Percentiles rank a stretch among this genome's conserved stretches.
Conservation (phyloP, 2,797 vertebrate genomes). For the Acrossocheilus fasciatus region DNA sequence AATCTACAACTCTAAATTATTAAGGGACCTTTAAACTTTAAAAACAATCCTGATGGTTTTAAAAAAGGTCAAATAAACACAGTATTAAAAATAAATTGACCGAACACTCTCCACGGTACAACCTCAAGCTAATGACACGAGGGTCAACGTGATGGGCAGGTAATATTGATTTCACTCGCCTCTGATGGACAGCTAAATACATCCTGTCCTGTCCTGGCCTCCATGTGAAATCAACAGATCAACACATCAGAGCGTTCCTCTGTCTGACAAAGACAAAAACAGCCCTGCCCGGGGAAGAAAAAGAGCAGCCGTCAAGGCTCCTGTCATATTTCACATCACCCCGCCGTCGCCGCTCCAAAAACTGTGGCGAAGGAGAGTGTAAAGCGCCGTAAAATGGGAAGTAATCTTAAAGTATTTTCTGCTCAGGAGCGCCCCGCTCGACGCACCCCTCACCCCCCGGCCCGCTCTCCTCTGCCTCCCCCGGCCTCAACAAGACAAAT, state of each 20-base stretch:
- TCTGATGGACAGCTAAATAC: slow-evolving; percentile 39
- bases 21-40: neutral
- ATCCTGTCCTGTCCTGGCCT: neutral
- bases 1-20: neutral
- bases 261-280: slow-evolving; percentile 70
- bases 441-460: slow-evolving; percentile 59
- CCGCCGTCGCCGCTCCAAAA: slow-evolving; percentile 56
- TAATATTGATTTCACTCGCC: slow-evolving; percentile 17
- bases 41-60: neutral
- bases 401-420: slow-evolving; percentile 83
- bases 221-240: slow-evolving; percentile 50
- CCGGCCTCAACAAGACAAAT: slow-evolving; percentile 87
- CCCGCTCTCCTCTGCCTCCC: slow-evolving; percentile 64
- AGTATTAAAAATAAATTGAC: slow-evolving; percentile 11
- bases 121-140: neutral
- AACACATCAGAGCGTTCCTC: slow-evolving; percentile 58
- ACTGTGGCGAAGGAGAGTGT: slow-evolving; percentile 71
- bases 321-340: slow-evolving; percentile 81
- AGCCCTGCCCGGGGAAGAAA: slow-evolving; percentile 34
- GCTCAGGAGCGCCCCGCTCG: slow-evolving; percentile 73
- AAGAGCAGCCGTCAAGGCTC: slow-evolving; percentile 79
- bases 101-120: neutral
- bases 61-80: slow-evolving; percentile 10
- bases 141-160: neutral
- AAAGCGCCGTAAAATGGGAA: slow-evolving; percentile 84